Conservation (phyloP, 2,113 vertebrate genomes). For the Crotalus tigris region DNA sequence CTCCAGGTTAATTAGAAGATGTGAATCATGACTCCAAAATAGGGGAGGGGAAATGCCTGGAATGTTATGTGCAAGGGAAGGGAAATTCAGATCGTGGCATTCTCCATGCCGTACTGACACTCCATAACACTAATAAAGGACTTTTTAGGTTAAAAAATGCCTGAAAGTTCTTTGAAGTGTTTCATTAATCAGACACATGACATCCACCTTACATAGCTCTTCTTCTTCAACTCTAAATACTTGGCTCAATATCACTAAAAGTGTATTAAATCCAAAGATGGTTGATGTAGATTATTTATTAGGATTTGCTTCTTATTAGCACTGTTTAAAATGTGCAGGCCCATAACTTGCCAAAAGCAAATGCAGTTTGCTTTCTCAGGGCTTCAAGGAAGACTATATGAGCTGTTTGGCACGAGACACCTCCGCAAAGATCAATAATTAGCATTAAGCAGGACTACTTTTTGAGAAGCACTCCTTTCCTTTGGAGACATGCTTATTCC, state of each 20-base stretch:
- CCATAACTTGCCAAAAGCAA: conserved; percentile 55
- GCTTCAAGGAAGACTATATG: conserved; percentile 32
- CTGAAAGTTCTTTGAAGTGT: no score
- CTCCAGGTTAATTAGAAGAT: no score
- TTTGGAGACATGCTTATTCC: conserved; percentile 53
- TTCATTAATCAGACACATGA: no score
- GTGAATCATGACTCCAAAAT: no score
- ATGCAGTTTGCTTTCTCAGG: conserved; percentile 32
- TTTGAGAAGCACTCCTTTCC: conserved; percentile 48
- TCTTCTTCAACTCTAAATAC: conserved; percentile 50
- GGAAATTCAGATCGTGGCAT: no score
- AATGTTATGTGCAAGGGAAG: no score
- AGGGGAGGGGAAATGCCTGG: no score
- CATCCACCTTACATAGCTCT: conserved; percentile 37
- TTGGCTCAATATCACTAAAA: conserved; percentile 61
- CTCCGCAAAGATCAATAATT: conserved; percentile 50
- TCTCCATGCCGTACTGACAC: no score
- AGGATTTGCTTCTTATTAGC: conserved; percentile 66
- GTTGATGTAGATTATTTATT: conserved; percentile 67
- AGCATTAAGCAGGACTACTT: conserved; percentile 43
- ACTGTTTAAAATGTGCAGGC: conserved; percentile 54
- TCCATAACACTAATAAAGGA: no score
- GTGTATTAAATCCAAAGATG: conserved; percentile 56
- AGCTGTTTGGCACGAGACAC: conserved; percentile 8
- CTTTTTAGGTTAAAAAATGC: no score